phyloP scores from a whole-genome alignment of 2,113 vertebrate genomes.

The Podocnemis expansa region DNA sequence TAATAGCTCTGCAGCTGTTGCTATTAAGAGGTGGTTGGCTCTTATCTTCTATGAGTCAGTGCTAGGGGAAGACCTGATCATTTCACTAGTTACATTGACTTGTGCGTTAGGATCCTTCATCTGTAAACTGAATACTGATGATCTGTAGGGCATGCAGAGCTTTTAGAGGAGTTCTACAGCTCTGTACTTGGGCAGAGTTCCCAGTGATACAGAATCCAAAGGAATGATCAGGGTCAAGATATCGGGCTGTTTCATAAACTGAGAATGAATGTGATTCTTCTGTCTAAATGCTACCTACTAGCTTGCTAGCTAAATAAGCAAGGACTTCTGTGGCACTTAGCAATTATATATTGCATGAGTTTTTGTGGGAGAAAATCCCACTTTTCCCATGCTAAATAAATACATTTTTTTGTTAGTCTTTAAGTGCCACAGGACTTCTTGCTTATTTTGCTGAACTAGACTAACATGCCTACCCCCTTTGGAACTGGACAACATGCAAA shows the following conservation, averaged over 20 bases:
- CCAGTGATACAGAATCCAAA: not conserved
- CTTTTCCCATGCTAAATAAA: no score
- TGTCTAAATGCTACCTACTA: fast-evolving
- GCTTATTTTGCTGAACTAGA: no score
- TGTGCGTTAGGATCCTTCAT: not conserved
- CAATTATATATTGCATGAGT: no score
- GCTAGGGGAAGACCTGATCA: not conserved
- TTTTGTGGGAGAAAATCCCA: no score
- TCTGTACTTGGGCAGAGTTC: not conserved
- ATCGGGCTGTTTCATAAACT: not conserved
- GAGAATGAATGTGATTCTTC: not conserved
- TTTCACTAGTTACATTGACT: not conserved
- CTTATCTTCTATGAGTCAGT: not conserved
- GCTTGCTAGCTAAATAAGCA: not conserved
- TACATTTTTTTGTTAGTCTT: no score
- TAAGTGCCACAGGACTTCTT: no score
- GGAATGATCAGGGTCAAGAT: not conserved
- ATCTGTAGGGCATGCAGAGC: not conserved
- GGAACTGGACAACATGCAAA: no score
- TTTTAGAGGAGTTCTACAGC: not conserved
- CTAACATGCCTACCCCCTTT: no score
- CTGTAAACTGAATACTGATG: not conserved
- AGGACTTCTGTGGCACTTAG: no score
- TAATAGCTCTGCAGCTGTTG: not conserved
- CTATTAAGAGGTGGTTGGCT: not conserved